Base-by-base conservation (phyloP, 2,888 invertebrate species). In the Lissocephala sabroskyi region DNA sequence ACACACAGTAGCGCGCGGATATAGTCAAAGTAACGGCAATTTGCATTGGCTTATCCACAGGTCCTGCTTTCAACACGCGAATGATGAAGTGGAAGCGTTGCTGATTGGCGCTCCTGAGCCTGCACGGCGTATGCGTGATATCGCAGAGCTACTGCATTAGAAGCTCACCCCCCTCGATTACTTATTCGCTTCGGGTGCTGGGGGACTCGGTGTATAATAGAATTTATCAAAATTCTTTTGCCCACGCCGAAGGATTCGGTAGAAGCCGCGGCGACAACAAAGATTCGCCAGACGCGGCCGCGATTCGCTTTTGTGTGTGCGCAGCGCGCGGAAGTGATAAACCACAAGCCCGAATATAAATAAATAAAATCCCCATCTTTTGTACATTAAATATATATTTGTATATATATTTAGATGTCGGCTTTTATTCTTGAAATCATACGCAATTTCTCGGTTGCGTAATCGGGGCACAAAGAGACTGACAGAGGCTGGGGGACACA, bases 331-430 rank as follows among this genome's bases (percentile, higher is more conserved):
- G 70, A 68, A 64, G 56, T 63, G 55, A 52, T 59, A 57, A 66
- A 54, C 52, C 52, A 50, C 58, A 39, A 26, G 37, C 65, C 49
- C 19, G 19, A 42, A 23, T 6, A 10, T 28, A 41, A 41, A 14
- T 13, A 41, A 28, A 23, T 2, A 14, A 28, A 16, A 28, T 29
- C 14, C 35, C 46, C 39, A 43, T 52, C 66, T 73, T 70, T 73
- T 73, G 58, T 73, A 73, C 73, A 73, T 73, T 73, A 73, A 73
- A 73, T 73, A 73, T n/a, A n/a, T n/a, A n/a, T n/a, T n/a, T n/a
- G n/a, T n/a, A n/a, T n/a, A n/a, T n/a, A n/a, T 73, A 73, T 73
- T 73, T 73, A 76, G 67, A 76, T 65, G 59, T 66, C 67, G 67
- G 60, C 65, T 60, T 66, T 68, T 58, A 68, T 73, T 73, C 68